Percentiles rank a stretch among this genome's conserved stretches.
These are phyloP conservation scores for Edolisoma coerulescens DNA, from an alignment of 2,113 vertebrate species.

Conservation along the genomic window DNA sequence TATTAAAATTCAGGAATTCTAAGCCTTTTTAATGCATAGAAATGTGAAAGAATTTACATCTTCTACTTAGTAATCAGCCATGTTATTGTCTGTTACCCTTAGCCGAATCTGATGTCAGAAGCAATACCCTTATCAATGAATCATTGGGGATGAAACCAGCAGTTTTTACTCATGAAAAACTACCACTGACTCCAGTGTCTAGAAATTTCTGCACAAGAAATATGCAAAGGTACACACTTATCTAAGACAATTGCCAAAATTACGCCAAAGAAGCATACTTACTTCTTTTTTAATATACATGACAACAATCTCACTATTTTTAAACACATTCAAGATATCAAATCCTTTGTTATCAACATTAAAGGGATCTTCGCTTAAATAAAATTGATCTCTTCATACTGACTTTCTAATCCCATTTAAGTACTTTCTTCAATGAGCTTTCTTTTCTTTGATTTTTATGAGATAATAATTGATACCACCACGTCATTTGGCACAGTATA, in stretches of 20 bases:
- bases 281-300: not conserved
- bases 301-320: not conserved
- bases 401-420: slow-evolving; percentile 10
- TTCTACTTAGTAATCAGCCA: slow-evolving; percentile 73
- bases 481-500: not conserved
- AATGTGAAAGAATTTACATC: slow-evolving; percentile 75
- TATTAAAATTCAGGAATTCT: slow-evolving; percentile 74
- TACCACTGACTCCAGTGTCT: not conserved
- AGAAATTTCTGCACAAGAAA: not conserved
- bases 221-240: not conserved
- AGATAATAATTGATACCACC: not conserved
- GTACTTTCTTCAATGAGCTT: not conserved
- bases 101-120: slow-evolving; percentile 73
- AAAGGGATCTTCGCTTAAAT: not conserved
- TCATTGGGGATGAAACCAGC: slow-evolving; percentile 30
- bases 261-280: not conserved
- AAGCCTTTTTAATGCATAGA: slow-evolving; percentile 75
- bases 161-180: not conserved
- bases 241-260: not conserved
- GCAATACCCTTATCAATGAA: slow-evolving; percentile 66
- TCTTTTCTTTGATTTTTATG: not conserved
- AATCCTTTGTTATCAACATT: not conserved
- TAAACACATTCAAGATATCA: not conserved
- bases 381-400: not conserved
- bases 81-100: slow-evolving; percentile 76